A percentile compares a stretch with the other conserved stretches of the same genome.
Evolutionary conservation across 1,140 invertebrate species (phyloP).

Genomic region (Armadillidium nasatum): DNA sequence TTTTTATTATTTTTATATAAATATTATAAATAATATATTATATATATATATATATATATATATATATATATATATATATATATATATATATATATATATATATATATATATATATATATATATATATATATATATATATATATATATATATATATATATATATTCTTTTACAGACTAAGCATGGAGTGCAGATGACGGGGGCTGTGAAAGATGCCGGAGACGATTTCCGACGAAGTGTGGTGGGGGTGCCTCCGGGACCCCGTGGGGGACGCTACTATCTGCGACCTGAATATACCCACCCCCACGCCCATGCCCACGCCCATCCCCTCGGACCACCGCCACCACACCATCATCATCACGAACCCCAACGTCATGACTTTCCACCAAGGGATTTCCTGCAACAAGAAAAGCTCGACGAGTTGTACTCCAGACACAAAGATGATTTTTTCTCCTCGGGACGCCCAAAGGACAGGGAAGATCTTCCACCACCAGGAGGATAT

Average conservation of each 20-base stretch:
- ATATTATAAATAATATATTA: too few species aligned
- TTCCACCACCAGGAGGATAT: constrained; percentile 29
- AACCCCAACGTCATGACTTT: constrained; percentile 38
- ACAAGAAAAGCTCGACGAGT: constrained; percentile 41
- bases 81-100: too few species aligned
- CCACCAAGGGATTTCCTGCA: constrained; percentile 40
- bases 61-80: too few species aligned
- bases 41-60: too few species aligned
- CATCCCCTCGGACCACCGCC: constrained; percentile 9
- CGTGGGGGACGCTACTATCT: constrained; percentile 40
- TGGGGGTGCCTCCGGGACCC: constrained; percentile 13
- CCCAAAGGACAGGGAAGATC: constrained; percentile 42
- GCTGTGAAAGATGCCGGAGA: constrained; percentile 40
- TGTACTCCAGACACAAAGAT: constrained; percentile 42
- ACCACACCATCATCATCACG: constrained; percentile 34
- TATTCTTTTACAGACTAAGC: constrained; percentile 37
- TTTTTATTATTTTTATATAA: too few species aligned
- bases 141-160: too few species aligned
- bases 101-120: too few species aligned
- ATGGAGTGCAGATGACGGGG: constrained; percentile 44
- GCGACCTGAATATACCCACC: constrained; percentile 35
- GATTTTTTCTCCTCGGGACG: constrained; percentile 39
- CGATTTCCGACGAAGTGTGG: constrained; percentile 37
- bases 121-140: too few species aligned
- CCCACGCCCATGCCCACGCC: constrained; percentile 6